Conservation (phyloP, 2,113 vertebrate genomes). For the Shinisaurus crocodilurus region DNA sequence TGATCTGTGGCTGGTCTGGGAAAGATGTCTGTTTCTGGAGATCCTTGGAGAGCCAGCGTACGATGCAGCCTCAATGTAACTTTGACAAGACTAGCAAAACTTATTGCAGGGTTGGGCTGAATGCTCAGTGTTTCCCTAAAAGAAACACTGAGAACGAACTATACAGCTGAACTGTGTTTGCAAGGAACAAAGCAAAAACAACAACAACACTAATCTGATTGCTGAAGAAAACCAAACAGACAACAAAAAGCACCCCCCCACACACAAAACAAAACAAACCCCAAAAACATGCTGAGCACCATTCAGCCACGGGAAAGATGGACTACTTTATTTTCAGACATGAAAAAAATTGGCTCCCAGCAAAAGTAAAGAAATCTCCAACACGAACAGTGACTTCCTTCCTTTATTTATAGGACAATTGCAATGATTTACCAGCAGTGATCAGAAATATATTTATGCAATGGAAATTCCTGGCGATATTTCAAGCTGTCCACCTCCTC, state of each 20-base stretch:
- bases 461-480: neutral
- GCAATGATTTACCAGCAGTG: neutral
- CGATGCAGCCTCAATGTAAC: neutral
- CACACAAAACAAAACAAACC: too few species aligned
- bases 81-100: neutral
- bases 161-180: too few species aligned
- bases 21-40: too few species aligned
- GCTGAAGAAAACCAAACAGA: neutral
- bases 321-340: neutral
- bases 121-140: neutral
- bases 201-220: neutral
- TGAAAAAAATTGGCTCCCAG: neutral
- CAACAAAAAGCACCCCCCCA: too few species aligned
- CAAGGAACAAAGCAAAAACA: neutral
- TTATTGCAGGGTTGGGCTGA: neutral
- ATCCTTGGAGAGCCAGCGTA: neutral
- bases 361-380: neutral
- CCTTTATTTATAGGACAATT: neutral
- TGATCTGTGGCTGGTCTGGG: too few species aligned
- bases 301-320: neutral
- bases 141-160: neutral
- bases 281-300: neutral
- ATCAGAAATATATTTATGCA: slow-evolving; percentile 36
- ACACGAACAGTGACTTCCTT: neutral
- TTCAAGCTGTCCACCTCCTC: slow-evolving; percentile 1